Evolutionary conservation across 2,797 vertebrate species (phyloP).

Genomic region (Acanthopagrus latus): DNA sequence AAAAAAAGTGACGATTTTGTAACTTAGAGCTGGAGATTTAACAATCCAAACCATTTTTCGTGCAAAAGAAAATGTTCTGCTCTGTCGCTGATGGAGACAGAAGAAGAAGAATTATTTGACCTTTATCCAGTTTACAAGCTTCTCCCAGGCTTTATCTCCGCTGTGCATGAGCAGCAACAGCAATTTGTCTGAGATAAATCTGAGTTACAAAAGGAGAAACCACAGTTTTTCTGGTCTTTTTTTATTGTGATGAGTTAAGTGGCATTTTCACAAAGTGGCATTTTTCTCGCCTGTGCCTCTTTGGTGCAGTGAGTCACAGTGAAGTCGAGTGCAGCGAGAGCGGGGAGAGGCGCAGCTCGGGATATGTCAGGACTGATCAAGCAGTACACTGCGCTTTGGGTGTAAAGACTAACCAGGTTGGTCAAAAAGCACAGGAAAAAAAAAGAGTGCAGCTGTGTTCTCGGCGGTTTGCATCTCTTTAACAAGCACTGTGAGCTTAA

Average conservation of each 20-base stretch:
- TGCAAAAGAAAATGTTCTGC: too few relatives aligned
- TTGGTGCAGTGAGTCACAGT: slow-evolving; percentile 45
- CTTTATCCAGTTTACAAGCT: not conserved
- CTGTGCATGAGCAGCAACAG: not conserved
- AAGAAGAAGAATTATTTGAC: not conserved
- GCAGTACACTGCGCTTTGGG: slow-evolving; percentile 15
- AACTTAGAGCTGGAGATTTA: not conserved
- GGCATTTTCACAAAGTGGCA: slow-evolving; percentile 51
- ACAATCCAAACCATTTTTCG: not conserved
- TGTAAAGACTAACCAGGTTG: slow-evolving; percentile 48
- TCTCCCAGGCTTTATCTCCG: not conserved
- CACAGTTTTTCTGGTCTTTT: not conserved
- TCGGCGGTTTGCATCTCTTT: slow-evolving; percentile 28
- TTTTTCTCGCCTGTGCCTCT: slow-evolving; percentile 42
- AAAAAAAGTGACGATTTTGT: not conserved
- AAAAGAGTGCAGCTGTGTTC: slow-evolving; percentile 40
- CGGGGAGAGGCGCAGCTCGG: slow-evolving; percentile 36
- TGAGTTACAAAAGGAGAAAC: not conserved
- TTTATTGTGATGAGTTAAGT: slow-evolving; percentile 30
- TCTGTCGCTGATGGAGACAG: not conserved
- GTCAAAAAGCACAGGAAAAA: slow-evolving; percentile 35
- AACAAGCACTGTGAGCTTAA: slow-evolving; percentile 33
- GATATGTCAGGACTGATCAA: slow-evolving; percentile 59
- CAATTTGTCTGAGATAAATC: slow-evolving; percentile 21
- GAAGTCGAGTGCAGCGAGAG: slow-evolving; percentile 41